Evolutionary conservation across 2,113 vertebrate species (phyloP).

Genomic region (Podarcis muralis): DNA sequence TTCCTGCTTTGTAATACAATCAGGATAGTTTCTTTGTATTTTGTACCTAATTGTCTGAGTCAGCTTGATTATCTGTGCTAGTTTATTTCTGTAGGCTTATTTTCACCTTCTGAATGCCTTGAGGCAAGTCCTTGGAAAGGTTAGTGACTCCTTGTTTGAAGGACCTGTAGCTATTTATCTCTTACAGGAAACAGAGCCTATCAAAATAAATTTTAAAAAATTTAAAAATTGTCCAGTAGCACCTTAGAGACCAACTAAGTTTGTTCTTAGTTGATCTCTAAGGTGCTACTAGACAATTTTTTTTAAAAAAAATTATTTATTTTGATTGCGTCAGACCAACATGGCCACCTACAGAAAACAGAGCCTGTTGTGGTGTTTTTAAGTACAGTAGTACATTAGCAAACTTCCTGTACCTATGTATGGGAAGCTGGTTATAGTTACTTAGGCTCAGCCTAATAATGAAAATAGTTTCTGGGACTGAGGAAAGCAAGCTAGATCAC

Average conservation of each 20-base stretch:
- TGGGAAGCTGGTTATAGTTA: not conserved
- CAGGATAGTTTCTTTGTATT: not conserved
- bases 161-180: not conserved
- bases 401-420: not conserved
- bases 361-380: not conserved
- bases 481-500: not conserved
- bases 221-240: too few species aligned
- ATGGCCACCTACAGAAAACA: too few species aligned
- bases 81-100: not conserved
- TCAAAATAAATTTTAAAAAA: too few species aligned
- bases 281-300: too few species aligned
- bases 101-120: not conserved
- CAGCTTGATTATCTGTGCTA: not conserved
- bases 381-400: not conserved
- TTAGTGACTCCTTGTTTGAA: not conserved
- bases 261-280: too few species aligned
- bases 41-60: not conserved
- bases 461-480: not conserved
- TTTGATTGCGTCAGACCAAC: too few species aligned
- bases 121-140: not conserved
- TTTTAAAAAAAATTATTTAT: too few species aligned
- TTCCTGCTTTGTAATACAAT: not conserved
- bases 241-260: too few species aligned
- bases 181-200: too few species aligned
- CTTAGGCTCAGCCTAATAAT: not conserved